A percentile compares a stretch with the other conserved stretches of the same genome.
Conservation (phyloP, 1,140 invertebrate species). For the Microplitis mediator region DNA sequence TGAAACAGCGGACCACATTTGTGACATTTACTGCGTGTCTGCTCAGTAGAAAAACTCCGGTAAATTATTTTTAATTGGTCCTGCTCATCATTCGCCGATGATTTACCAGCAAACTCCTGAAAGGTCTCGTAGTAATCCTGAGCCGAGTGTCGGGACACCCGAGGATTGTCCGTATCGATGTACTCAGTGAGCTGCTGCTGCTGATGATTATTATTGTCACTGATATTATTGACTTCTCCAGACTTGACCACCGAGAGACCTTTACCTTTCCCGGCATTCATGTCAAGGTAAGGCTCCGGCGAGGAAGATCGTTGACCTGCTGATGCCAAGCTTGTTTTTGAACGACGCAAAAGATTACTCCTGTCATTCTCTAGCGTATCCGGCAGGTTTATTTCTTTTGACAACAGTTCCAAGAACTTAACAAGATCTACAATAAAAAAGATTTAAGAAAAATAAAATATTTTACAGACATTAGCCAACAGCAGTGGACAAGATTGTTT, state of each 20-base stretch:
- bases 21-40: slow-evolving; percentile 37
- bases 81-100: slow-evolving; percentile 1
- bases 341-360: slow-evolving; percentile 42
- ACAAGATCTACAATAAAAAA: slow-evolving; percentile 43
- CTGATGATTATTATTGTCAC: slow-evolving; percentile 22
- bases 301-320: slow-evolving; percentile 31
- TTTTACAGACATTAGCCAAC: too few relatives aligned
- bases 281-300: slow-evolving; percentile 53
- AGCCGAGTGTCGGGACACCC: background rate
- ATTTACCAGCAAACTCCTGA: slow-evolving; percentile 25
- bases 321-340: slow-evolving; percentile 38
- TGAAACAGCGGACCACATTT: slow-evolving; percentile 45
- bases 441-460: too few relatives aligned
- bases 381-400: slow-evolving; percentile 45
- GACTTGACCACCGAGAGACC: slow-evolving; percentile 1
- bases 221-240: background rate
- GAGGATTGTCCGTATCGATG: slow-evolving; percentile 36
- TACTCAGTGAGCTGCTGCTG: slow-evolving; percentile 35
- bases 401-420: slow-evolving; percentile 50
- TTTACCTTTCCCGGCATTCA: slow-evolving; percentile 47
- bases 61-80: slow-evolving; percentile 39
- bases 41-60: slow-evolving; percentile 38
- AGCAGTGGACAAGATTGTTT: background rate
- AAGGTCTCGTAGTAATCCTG: slow-evolving; percentile 52
- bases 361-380: slow-evolving; percentile 36